phyloP scores from a whole-genome alignment of 2,113 vertebrate genomes.

The Prochilodus magdalenae region DNA sequence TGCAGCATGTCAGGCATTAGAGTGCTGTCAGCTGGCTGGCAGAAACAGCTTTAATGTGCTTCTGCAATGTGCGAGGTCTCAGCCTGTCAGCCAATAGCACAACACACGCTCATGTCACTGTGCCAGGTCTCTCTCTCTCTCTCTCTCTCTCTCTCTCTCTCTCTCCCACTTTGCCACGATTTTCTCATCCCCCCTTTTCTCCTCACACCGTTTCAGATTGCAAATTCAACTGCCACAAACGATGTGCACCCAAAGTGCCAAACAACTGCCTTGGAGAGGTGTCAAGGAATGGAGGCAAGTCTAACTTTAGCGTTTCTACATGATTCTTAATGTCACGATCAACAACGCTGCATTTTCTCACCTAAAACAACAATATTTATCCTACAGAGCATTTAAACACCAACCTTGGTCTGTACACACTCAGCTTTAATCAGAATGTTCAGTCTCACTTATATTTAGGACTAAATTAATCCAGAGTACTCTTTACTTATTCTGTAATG shows the following conservation, averaged over 20 bases:
- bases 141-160: conserved; percentile 35
- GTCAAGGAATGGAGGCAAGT: conserved; percentile 90
- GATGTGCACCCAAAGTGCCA: conserved; percentile 93
- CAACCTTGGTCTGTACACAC: background rate
- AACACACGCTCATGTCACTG: conserved; percentile 50
- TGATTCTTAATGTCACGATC: conserved; percentile 30
- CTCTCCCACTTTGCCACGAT: conserved; percentile 30
- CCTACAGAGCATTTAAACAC: conserved; percentile 4
- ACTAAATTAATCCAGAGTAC: too few relatives aligned
- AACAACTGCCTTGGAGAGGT: conserved; percentile 98
- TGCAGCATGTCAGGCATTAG: conserved; percentile 45
- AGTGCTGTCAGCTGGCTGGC: conserved; percentile 46
- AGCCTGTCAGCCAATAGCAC: conserved; percentile 55
- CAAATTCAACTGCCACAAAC: conserved; percentile 97
- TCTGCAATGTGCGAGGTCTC: conserved; percentile 54
- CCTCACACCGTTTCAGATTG: conserved; percentile 81
- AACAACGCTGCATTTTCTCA: conserved; percentile 37
- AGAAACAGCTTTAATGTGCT: conserved; percentile 55
- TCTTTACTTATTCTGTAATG: too few relatives aligned
- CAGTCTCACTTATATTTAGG: background rate
- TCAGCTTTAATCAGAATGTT: background rate
- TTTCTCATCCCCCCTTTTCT: conserved; percentile 23
- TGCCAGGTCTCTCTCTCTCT: conserved; percentile 47
- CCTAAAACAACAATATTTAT: conserved; percentile 54
- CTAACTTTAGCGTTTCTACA: conserved; percentile 36